Evolutionary conservation across 1,140 invertebrate genomes (phyloP).

Genomic region (Myzus persicae): DNA sequence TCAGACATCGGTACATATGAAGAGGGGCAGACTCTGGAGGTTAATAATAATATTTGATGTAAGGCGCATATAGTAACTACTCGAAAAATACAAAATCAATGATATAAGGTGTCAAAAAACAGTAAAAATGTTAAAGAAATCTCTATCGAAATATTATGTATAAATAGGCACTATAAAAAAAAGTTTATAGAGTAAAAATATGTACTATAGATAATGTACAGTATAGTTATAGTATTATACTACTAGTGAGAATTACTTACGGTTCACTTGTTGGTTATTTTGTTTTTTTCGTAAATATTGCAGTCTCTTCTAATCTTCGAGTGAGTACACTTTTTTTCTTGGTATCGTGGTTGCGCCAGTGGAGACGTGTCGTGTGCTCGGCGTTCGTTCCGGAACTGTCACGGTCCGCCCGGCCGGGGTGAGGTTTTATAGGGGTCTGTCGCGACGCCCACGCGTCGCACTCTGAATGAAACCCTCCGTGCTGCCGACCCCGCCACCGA

Average conservation of each 20-base stretch:
- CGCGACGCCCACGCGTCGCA: conserved; percentile 47
- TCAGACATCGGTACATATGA: neutral
- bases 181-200: neutral
- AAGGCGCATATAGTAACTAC: neutral
- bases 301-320: neutral
- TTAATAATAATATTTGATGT: neutral
- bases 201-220: too few relatives aligned
- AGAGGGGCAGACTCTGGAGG: neutral
- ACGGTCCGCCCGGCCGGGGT: conserved; percentile 18
- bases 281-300: neutral
- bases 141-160: neutral
- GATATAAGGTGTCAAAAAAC: neutral
- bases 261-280: neutral
- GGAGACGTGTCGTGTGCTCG: neutral
- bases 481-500: neutral
- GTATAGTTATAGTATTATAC: neutral
- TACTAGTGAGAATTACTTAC: neutral
- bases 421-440: conserved; percentile 39
- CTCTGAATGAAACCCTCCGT: conserved; percentile 42
- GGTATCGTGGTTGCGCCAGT: neutral
- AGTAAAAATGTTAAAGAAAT: neutral
- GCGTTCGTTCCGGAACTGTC: conserved; percentile 37
- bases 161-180: neutral
- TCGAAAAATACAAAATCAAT: neutral
- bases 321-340: neutral